Conservation (phyloP, 2,113 vertebrate genomes). For the Verasper variegatus region DNA sequence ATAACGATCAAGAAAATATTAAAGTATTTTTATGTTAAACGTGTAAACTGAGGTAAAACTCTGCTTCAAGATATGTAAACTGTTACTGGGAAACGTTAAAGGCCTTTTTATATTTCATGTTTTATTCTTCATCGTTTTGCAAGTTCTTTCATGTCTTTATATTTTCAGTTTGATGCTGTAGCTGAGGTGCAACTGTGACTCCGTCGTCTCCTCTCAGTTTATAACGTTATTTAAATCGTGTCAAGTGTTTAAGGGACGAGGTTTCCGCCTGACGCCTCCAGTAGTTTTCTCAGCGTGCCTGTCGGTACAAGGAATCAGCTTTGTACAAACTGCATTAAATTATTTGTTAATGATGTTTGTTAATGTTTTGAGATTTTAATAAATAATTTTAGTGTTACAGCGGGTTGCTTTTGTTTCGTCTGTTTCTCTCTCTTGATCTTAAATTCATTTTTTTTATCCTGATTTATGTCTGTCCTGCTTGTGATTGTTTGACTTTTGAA, state of each 20-base stretch:
- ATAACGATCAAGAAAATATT: no score
- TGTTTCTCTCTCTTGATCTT: not conserved
- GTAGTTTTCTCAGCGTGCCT: slow-evolving; percentile 20
- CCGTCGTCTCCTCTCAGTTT: not conserved
- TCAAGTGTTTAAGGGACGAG: not conserved
- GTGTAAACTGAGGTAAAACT: not conserved
- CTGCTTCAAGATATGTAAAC: not conserved
- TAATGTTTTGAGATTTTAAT: slow-evolving; percentile 52
- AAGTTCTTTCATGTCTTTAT: not conserved
- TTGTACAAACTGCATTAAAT: slow-evolving; percentile 83
- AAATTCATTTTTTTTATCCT: not conserved
- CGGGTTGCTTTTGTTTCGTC: not conserved
- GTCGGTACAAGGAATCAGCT: slow-evolving; percentile 42
- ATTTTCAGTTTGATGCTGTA: not conserved
- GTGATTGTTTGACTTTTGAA: not conserved
- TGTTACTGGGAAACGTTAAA: slow-evolving; percentile 6
- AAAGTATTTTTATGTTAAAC: not conserved
- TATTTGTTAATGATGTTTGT: slow-evolving; percentile 69
- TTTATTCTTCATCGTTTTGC: slow-evolving; percentile 5
- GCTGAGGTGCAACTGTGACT: not conserved
- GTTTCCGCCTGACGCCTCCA: slow-evolving; percentile 9
- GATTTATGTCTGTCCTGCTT: not conserved
- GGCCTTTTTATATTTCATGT: slow-evolving; percentile 11
- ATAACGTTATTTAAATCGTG: not conserved
- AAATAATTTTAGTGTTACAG: slow-evolving; percentile 6